These are phyloP conservation scores for Setophaga coronata DNA, from an alignment of 2,113 vertebrate species.

Conservation along the genomic window DNA sequence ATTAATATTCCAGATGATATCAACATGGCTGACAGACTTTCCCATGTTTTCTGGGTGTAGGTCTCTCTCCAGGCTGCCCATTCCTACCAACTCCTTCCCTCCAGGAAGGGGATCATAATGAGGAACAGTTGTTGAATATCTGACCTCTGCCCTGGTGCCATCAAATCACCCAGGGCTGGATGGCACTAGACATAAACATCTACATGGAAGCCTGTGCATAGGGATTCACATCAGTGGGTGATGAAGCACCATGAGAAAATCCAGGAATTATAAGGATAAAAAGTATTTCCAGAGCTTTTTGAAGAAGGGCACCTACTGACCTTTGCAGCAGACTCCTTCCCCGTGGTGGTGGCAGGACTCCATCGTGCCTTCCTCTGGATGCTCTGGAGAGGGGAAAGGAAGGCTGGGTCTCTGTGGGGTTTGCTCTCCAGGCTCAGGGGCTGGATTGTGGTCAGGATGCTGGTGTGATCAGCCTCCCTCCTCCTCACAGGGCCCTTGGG, in stretches of 20 bases:
- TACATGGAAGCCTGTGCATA: background rate
- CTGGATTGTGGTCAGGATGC: background rate
- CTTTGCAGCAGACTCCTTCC: background rate
- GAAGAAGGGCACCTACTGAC: background rate
- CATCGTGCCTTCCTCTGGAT: background rate
- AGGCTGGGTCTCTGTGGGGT: background rate
- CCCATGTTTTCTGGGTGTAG: background rate
- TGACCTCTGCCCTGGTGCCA: background rate
- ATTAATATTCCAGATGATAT: background rate
- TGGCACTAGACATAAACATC: background rate
- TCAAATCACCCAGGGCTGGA: background rate
- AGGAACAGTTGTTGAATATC: background rate
- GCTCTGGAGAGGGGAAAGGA: background rate
- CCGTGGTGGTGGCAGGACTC: background rate
- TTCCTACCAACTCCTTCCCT: background rate
- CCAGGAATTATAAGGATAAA: background rate
- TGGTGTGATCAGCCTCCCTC: background rate
- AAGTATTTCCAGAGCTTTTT: background rate
- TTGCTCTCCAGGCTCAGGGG: background rate
- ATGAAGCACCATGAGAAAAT: background rate
- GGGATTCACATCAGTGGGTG: background rate
- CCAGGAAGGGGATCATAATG: background rate
- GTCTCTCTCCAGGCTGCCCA: background rate
- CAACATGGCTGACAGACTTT: background rate
- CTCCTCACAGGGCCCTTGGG: background rate